phyloP scores from a whole-genome alignment of 2,888 invertebrate species.

The Polia nebulosa region DNA sequence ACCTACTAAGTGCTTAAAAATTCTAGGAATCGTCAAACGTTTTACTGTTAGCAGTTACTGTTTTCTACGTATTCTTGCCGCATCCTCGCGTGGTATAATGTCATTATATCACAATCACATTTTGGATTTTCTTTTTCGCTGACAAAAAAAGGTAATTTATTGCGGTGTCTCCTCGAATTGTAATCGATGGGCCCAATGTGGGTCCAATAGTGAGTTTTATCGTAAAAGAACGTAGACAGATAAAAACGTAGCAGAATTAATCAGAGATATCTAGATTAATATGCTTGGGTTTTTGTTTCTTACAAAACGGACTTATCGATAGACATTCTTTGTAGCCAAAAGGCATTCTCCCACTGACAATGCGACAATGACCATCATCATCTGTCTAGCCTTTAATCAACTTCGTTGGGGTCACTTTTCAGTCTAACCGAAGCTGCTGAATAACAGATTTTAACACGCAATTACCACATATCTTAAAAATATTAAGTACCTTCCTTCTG shows the following conservation, averaged over 20 bases:
- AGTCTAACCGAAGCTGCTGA: too few species aligned
- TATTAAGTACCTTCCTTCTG: too few species aligned
- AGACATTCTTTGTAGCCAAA: slow-evolving; percentile 10
- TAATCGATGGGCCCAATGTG: slow-evolving; percentile 53
- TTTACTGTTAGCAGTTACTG: not conserved
- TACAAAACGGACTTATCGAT: too few species aligned
- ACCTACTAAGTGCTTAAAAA: not conserved
- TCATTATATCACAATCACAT: slow-evolving; percentile 43
- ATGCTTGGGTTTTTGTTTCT: slow-evolving; percentile 20
- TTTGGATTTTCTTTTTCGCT: slow-evolving; percentile 35
- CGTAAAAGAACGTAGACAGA: slow-evolving; percentile 31
- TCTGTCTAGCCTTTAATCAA: too few species aligned
- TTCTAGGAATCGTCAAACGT: slow-evolving; percentile 21
- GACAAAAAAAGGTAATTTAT: slow-evolving; percentile 60
- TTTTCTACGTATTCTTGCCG: slow-evolving; percentile 15
- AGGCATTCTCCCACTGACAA: too few species aligned
- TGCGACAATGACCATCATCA: too few species aligned
- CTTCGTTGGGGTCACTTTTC: too few species aligned
- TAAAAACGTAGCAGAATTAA: slow-evolving; percentile 53
- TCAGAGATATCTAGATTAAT: slow-evolving; percentile 51
- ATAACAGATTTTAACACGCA: too few species aligned
- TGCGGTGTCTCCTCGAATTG: slow-evolving; percentile 29
- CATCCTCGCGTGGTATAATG: slow-evolving; percentile 35
- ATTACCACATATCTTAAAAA: too few species aligned
- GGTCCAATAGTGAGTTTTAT: slow-evolving; percentile 36